phyloP scores from a whole-genome alignment of 2,888 invertebrate genomes.

The Melieria omissa region DNA sequence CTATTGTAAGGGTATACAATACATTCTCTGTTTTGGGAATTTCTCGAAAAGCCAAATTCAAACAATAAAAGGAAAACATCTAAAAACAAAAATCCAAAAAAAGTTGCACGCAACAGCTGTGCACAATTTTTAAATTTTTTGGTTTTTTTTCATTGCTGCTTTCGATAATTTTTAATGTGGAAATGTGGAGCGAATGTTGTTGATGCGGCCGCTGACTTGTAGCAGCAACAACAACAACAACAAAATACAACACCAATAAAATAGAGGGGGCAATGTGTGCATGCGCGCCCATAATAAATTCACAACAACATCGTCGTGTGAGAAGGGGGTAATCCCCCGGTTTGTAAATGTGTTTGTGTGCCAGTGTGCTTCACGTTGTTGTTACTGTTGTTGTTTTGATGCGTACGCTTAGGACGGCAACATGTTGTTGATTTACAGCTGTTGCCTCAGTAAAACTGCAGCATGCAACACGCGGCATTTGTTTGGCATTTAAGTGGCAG shows the following conservation, averaged over 20 bases:
- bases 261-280: background rate
- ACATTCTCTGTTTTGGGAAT: too few species aligned
- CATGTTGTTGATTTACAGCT: slow-evolving; percentile 8
- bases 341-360: background rate
- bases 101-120: background rate
- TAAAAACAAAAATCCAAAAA: too few species aligned
- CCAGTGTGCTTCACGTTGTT: background rate
- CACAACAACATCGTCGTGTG: background rate
- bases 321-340: background rate
- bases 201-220: too few species aligned
- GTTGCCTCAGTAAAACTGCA: too few species aligned
- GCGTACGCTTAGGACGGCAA: background rate
- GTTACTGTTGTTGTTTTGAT: background rate
- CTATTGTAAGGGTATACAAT: too few species aligned
- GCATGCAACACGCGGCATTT: too few species aligned
- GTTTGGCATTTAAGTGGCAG: too few species aligned
- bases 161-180: background rate
- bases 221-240: slow-evolving; percentile 1
- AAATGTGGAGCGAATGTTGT: background rate
- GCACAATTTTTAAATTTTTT: background rate
- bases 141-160: too few species aligned
- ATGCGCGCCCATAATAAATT: slow-evolving; percentile 1
- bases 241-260: background rate
- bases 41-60: too few species aligned
- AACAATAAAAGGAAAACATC: too few species aligned